These are phyloP conservation scores for Antheraea pernyi DNA, from an alignment of 1,140 invertebrate genomes.

Conservation along the genomic window DNA sequence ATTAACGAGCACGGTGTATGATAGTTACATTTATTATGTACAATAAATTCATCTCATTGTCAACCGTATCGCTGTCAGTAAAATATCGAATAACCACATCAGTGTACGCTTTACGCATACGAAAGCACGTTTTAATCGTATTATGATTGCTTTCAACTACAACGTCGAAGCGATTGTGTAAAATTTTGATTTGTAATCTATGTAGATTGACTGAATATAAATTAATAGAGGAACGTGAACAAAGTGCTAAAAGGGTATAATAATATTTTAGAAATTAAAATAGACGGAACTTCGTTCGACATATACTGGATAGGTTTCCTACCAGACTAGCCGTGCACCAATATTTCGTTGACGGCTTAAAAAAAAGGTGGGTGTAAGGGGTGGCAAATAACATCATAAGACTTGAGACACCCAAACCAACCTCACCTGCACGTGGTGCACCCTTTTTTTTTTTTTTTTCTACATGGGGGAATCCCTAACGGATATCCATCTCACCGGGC, in stretches of 20 bases:
- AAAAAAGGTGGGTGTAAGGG: too few relatives aligned
- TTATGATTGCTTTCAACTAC: conserved; percentile 31
- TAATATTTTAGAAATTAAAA: background rate
- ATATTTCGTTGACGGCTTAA: background rate
- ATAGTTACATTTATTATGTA: conserved; percentile 19
- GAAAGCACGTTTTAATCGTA: conserved; percentile 38
- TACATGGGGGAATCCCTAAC: too few relatives aligned
- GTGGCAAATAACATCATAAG: too few relatives aligned
- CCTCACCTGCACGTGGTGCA: too few relatives aligned
- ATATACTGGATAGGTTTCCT: conserved; percentile 1
- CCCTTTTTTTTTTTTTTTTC: too few relatives aligned
- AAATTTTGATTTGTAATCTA: conserved; percentile 31
- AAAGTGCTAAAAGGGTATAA: background rate
- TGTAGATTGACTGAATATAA: conserved; percentile 17
- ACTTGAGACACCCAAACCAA: too few relatives aligned
- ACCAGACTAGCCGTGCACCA: background rate
- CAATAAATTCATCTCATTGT: conserved; percentile 45
- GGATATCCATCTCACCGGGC: too few relatives aligned
- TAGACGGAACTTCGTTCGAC: background rate
- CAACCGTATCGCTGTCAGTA: conserved; percentile 28
- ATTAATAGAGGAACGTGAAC: conserved; percentile 3
- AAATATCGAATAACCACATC: conserved; percentile 40
- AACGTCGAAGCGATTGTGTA: conserved; percentile 17
- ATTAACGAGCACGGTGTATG: background rate
- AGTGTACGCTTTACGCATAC: conserved; percentile 40